Conservation (phyloP, 1,140 invertebrate genomes). For the Luehdorfia chinensis region DNA sequence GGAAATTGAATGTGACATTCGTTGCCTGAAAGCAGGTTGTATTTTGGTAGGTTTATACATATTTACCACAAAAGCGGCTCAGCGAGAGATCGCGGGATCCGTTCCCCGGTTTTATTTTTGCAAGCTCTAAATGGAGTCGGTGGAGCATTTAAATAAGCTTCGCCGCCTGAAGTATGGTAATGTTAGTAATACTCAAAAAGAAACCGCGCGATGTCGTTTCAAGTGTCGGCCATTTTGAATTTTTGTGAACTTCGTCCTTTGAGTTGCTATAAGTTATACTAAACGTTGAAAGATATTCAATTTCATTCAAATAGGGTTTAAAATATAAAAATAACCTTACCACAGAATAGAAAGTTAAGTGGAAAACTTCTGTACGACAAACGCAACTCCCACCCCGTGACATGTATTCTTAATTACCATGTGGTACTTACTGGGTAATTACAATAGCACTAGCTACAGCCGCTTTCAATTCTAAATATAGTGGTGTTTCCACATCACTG, state of each 20-base stretch:
- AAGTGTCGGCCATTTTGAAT: conserved; percentile 63
- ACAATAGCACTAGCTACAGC: too few relatives aligned
- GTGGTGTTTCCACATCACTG: too few relatives aligned
- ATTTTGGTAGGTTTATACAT: conserved; percentile 68
- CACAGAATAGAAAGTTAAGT: too few relatives aligned
- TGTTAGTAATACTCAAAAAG: conserved; percentile 69
- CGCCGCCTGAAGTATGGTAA: conserved; percentile 74
- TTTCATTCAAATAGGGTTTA: too few relatives aligned
- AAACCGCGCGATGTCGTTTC: conserved; percentile 47
- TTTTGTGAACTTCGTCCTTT: conserved; percentile 21
- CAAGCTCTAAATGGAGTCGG: conserved; percentile 77
- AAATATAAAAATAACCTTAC: too few relatives aligned
- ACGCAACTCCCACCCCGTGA: too few relatives aligned
- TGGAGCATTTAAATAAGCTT: conserved; percentile 77
- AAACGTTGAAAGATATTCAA: too few relatives aligned
- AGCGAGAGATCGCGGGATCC: conserved; percentile 69
- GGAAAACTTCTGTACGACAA: too few relatives aligned
- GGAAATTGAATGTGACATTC: conserved; percentile 25
- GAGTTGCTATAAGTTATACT: conserved; percentile 14
- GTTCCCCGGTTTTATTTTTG: conserved; percentile 74
- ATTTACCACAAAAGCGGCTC: conserved; percentile 77
- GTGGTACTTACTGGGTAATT: too few relatives aligned
- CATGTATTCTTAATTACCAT: too few relatives aligned
- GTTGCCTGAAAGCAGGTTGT: conserved; percentile 19
- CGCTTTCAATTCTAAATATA: too few relatives aligned